Evolutionary conservation across 1,140 invertebrate genomes (phyloP).

Genomic region (Drosophila auraria): DNA sequence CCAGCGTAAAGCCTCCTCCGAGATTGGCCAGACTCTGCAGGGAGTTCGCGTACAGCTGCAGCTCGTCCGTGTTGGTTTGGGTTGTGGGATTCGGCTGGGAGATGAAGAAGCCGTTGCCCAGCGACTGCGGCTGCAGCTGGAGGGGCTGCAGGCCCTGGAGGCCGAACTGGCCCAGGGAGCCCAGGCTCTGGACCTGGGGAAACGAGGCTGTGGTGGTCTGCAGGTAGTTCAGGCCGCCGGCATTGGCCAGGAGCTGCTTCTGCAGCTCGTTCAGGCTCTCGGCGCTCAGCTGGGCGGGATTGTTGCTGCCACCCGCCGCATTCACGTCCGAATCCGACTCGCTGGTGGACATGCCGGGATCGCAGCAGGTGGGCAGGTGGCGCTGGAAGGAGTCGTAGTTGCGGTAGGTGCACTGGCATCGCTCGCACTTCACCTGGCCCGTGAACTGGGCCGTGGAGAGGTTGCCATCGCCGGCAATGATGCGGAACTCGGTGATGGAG

Average conservation of each 20-base stretch:
- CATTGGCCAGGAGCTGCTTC: slow-evolving; percentile 63
- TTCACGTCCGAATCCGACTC: slow-evolving; percentile 89
- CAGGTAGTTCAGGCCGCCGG: slow-evolving; percentile 68
- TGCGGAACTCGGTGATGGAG: slow-evolving; percentile 85
- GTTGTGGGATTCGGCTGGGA: slow-evolving; percentile 59
- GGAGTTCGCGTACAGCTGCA: slow-evolving; percentile 75
- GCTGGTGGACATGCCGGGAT: slow-evolving; percentile 89
- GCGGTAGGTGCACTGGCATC: slow-evolving; percentile 95
- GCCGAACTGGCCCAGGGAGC: slow-evolving; percentile 79
- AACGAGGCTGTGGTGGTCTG: slow-evolving; percentile 57
- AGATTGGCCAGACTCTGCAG: slow-evolving; percentile 76
- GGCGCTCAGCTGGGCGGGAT: slow-evolving; percentile 39
- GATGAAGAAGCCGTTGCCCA: slow-evolving; percentile 78
- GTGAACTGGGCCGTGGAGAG: slow-evolving; percentile 85
- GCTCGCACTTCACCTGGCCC: slow-evolving; percentile 93
- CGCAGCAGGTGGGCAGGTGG: slow-evolving; percentile 91
- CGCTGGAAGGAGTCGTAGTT: slow-evolving; percentile 94
- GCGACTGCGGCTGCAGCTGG: slow-evolving; percentile 71
- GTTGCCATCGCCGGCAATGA: slow-evolving; percentile 68
- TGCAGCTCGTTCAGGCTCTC: slow-evolving; percentile 68
- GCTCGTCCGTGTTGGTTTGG: slow-evolving; percentile 51
- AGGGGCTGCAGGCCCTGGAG: slow-evolving; percentile 65
- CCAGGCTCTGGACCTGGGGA: slow-evolving; percentile 66
- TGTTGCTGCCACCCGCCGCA: neutral
- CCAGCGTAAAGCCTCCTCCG: slow-evolving; percentile 68